Evolutionary conservation across 2,888 invertebrate species (phyloP), one percentile per base, ranked within the genome.

Genomic region (Macaria notata): DNA sequence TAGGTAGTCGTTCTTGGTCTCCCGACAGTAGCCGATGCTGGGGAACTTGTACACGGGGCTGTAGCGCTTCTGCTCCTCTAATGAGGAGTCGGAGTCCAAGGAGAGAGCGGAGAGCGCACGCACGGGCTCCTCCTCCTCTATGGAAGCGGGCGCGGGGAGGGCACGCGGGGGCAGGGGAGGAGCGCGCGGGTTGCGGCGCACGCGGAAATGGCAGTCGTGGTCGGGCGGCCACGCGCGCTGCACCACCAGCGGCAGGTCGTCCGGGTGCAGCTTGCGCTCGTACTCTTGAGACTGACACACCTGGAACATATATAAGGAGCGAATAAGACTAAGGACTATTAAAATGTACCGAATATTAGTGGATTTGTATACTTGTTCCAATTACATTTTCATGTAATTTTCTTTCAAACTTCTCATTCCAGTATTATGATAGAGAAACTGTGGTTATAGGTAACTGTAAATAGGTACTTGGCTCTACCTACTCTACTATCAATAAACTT

Each of bases 181-280:
- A 67, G 96, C 96, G 71, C 96, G 94, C 0, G 96, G 95, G 87
- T 96, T 96, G 65, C 96, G 92, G 56, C 96, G 93, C 59, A 97
- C 95, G 44, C 97, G 92, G 86, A 97, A 96, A 84, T 97, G 96
- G 72, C 96, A 95, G 77, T 94, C 93, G 55, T 92, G 93, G 79
- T 93, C 94, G 5, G 94, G 84, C 57, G 94, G 93, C 94, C 95
- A 95, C 7, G 94, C 93, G 68, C 95, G 94, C 80, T 97, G 97
- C 38, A 97, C 96, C 69, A 94, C 93, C 31, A 97, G 90, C 0
- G 97, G 97, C 62, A 95, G 92, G 82, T 97, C 97, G 69, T 97
- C 97, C 0, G 96, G 96, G 83, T 97, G 97, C 41, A 97, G 86
- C 86, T 97, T 97, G 57, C 97, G 93, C 83, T 97, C 97, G 85